These are phyloP conservation scores for Camelus dromedarius DNA, from an alignment of 2,113 vertebrate species.

Conservation along the genomic window DNA sequence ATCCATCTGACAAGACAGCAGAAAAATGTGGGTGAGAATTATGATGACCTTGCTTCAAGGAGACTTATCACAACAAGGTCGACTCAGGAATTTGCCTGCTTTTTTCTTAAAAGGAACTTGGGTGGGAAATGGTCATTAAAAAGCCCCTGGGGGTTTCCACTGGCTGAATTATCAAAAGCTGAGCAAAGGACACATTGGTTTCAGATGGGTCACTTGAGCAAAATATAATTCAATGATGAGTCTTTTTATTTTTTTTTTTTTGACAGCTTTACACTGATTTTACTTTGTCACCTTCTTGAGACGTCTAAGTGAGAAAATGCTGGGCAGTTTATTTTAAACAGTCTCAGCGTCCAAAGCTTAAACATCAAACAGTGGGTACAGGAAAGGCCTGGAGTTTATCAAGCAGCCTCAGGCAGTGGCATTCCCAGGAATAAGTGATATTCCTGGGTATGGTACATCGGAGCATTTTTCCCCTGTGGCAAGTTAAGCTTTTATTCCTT, in stretches of 20 bases:
- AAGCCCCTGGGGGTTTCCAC: background rate
- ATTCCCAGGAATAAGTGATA: constrained; percentile 38
- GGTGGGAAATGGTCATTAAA: background rate
- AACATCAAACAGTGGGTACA: background rate
- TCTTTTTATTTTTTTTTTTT: background rate
- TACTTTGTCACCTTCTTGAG: constrained; percentile 68
- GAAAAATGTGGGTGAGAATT: constrained; percentile 70
- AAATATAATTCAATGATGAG: constrained; percentile 35
- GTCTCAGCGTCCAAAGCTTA: background rate
- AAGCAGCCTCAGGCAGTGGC: background rate
- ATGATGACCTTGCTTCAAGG: constrained; percentile 77
- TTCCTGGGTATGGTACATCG: background rate
- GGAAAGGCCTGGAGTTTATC: constrained; percentile 20
- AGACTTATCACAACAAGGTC: constrained; percentile 73
- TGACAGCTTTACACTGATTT: constrained; percentile 56
- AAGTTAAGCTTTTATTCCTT: constrained; percentile 55
- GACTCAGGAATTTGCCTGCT: constrained; percentile 24
- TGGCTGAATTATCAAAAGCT: constrained; percentile 26
- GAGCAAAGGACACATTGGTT: constrained; percentile 38
- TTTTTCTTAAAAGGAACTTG: constrained; percentile 47
- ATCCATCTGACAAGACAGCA: constrained; percentile 79
- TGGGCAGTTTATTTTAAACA: constrained; percentile 37
- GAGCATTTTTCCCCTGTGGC: background rate
- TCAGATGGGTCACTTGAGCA: constrained; percentile 24
- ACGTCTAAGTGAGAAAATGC: constrained; percentile 60